Conservation (phyloP, 2,797 vertebrate genomes). For the Pterois miles region DNA sequence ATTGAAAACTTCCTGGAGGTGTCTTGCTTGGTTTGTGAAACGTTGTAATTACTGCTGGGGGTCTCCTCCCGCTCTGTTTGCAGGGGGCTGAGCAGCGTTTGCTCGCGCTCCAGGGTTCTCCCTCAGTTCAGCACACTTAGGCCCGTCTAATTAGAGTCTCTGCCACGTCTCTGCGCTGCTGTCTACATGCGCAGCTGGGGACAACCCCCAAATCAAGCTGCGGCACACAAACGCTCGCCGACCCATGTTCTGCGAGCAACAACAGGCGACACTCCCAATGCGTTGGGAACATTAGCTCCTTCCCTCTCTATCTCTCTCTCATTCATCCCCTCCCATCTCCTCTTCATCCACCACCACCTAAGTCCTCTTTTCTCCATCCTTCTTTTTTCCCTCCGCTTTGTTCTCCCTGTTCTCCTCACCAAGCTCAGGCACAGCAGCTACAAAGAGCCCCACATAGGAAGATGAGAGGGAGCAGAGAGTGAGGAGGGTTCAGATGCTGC, state of each 20-base stretch:
- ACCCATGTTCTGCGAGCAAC: conserved; percentile 63
- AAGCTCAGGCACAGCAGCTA: conserved; percentile 74
- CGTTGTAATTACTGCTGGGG: conserved; percentile 86
- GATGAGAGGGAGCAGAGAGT: conserved; percentile 79
- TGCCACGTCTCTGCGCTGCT: conserved; percentile 73
- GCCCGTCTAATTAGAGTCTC: conserved; percentile 84
- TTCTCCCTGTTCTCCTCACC: conserved; percentile 75
- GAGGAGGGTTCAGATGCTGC: conserved; percentile 78
- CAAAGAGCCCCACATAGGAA: conserved; percentile 84
- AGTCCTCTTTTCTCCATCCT: conserved; percentile 68
- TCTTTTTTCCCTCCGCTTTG: conserved; percentile 65
- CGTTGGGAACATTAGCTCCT: conserved; percentile 67
- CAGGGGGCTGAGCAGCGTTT: conserved; percentile 73
- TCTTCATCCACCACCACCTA: conserved; percentile 64
- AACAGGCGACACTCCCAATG: conserved; percentile 64
- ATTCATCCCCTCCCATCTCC: conserved; percentile 69
- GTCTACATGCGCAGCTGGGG: conserved; percentile 80
- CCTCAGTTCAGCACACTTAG: conserved; percentile 83
- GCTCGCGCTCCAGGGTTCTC: conserved; percentile 79
- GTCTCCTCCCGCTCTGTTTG: conserved; percentile 79
- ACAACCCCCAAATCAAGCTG: conserved; percentile 77
- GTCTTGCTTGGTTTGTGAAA: conserved; percentile 86
- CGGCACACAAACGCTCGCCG: conserved; percentile 62
- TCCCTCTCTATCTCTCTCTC: conserved; percentile 41
- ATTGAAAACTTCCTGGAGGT: conserved; percentile 84